Conservation (phyloP, 2,888 invertebrate genomes). For the Eristalis tenax region DNA sequence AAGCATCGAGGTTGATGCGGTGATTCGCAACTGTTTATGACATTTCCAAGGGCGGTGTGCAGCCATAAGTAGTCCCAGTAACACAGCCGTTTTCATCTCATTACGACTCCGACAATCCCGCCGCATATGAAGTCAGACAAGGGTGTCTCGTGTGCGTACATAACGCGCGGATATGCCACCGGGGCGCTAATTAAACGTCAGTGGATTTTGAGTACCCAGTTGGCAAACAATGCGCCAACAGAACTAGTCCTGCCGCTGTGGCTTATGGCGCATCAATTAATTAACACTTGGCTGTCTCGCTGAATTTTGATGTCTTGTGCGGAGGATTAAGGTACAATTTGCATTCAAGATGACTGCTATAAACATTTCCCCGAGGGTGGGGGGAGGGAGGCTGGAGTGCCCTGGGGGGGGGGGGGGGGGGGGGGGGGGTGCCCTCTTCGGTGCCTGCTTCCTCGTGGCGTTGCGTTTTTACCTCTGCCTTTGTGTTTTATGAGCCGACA, state of each 20-base stretch:
- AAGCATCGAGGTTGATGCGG: background rate
- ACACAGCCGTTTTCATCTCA: background rate
- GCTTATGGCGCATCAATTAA: slow-evolving; percentile 71
- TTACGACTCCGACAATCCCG: background rate
- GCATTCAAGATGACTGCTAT: slow-evolving; percentile 67
- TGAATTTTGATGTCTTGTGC: slow-evolving; percentile 70
- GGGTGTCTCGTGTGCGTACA: slow-evolving; percentile 5
- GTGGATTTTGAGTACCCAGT: slow-evolving; percentile 41
- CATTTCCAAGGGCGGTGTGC: background rate
- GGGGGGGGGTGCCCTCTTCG: slow-evolving; percentile 19
- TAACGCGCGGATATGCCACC: slow-evolving; percentile 11
- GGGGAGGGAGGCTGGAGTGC: too few relatives aligned
- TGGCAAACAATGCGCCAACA: slow-evolving; percentile 15
- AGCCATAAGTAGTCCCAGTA: background rate
- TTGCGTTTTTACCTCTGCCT: slow-evolving; percentile 10
- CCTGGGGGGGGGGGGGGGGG: too few relatives aligned
- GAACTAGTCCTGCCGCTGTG: slow-evolving; percentile 55
- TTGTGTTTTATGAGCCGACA: slow-evolving; percentile 27
- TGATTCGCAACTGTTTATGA: background rate
- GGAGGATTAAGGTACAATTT: slow-evolving; percentile 69
- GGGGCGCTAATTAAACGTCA: slow-evolving; percentile 55
- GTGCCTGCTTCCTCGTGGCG: slow-evolving; percentile 8
- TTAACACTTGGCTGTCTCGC: slow-evolving; percentile 67
- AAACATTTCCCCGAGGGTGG: slow-evolving; percentile 43
- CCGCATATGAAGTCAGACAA: slow-evolving; percentile 43